Conservation (phyloP, 2,888 invertebrate species). For the Thelaira solivaga region DNA sequence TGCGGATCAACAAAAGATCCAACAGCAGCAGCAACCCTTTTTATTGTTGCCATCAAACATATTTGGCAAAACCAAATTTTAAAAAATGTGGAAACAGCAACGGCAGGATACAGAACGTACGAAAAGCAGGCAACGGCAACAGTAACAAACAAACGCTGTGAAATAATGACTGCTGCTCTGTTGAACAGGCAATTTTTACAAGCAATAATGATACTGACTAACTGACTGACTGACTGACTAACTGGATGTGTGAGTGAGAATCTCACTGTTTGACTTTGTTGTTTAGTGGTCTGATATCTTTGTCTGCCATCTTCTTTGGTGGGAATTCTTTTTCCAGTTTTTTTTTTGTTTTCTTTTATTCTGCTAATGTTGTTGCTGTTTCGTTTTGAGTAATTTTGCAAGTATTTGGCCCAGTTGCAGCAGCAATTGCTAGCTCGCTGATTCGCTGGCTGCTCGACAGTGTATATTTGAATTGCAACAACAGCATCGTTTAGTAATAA, state of each 20-base stretch:
- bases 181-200: constrained; percentile 3
- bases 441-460: background rate
- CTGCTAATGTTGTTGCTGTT: constrained; percentile 19
- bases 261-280: constrained; percentile 44
- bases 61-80: constrained; percentile 25
- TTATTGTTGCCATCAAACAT: constrained; percentile 15
- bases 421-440: constrained; percentile 11
- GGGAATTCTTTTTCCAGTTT: constrained; percentile 46
- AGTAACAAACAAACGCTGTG: constrained; percentile 3
- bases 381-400: constrained; percentile 59
- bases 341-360: background rate
- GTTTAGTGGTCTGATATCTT: constrained; percentile 45
- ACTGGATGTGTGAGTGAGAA: constrained; percentile 8
- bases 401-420: constrained; percentile 61
- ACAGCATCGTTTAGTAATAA: constrained; percentile 30
- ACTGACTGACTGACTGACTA: background rate
- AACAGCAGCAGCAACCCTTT: constrained; percentile 44
- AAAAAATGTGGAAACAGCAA: constrained; percentile 1
- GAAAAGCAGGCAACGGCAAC: constrained; percentile 19
- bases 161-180: background rate
- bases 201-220: constrained; percentile 16
- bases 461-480: constrained; percentile 39
- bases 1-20: constrained; percentile 57
- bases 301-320: constrained; percentile 56
- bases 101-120: constrained; percentile 19